phyloP scores from a whole-genome alignment of 2,888 invertebrate genomes.

The Cepaea hortensis region DNA sequence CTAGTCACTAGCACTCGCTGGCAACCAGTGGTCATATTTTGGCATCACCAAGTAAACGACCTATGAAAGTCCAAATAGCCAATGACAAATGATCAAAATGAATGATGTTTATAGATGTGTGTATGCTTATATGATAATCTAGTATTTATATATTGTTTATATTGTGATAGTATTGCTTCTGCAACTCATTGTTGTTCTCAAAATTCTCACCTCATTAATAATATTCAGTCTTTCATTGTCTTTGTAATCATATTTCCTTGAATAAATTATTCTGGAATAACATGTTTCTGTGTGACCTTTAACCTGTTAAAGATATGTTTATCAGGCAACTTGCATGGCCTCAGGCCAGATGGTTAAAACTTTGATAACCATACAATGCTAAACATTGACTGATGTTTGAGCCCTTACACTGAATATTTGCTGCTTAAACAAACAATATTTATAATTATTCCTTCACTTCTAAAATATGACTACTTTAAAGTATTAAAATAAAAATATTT shows the following conservation, averaged over 20 bases:
- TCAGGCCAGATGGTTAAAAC: background rate
- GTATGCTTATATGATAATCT: too few species aligned
- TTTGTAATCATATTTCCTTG: background rate
- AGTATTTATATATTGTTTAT: background rate
- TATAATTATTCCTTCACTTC: too few species aligned
- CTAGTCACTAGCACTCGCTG: too few species aligned
- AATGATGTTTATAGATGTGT: too few species aligned
- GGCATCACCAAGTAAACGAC: too few species aligned
- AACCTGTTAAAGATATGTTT: background rate
- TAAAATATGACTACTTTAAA: background rate
- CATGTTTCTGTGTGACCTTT: background rate
- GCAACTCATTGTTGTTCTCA: conserved; percentile 8
- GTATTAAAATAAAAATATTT: background rate
- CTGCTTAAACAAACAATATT: conserved; percentile 12
- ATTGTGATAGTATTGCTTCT: conserved; percentile 1
- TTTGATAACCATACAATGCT: background rate
- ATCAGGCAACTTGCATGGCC: conserved; percentile 3
- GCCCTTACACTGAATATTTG: background rate
- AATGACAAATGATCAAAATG: too few species aligned
- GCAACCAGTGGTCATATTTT: too few species aligned
- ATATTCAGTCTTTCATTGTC: conserved; percentile 26
- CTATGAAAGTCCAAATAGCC: too few species aligned
- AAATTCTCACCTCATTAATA: background rate
- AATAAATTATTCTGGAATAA: background rate
- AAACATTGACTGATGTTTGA: background rate